Base-by-base conservation (phyloP, 2,113 vertebrate species). In the Philantomba maxwellii region DNA sequence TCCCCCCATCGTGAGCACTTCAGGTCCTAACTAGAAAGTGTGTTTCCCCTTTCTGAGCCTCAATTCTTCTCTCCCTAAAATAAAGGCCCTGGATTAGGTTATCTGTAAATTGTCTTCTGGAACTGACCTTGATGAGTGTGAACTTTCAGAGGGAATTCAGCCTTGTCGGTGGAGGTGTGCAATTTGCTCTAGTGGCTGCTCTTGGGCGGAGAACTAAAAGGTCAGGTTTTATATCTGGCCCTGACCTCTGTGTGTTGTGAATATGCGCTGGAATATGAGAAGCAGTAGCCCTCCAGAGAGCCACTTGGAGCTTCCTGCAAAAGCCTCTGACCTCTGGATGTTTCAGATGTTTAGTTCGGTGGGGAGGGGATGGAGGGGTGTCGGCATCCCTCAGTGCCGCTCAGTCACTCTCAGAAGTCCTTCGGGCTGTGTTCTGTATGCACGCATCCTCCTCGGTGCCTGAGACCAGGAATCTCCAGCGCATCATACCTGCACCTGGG, bases 281-380 rank as follows among this genome's bases (percentile, higher is more conserved):
- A 84, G 58, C 23, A 1, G 7, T 39, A 12, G 33, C 25, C 30
- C 81, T 87, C 87, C 70, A 51, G 95, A 85, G 81, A 36, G 45
- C 23, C 77, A 14, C 47, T 7, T 0, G 13, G 53, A 80, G 66
- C 49, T 86, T 91, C 83, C 77, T 45, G 55, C 78, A 60, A 36
- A 73, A 70, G 78, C 28, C 26, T 16, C 89, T 83, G 87, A 94
- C 92, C 97, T 96, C 93, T 85, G 58, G 57, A 26, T 28, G 30
- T 39, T 60, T 80, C 51, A 25, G 57, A 28, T 43, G 11, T 75
- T 57, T 9, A 13, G 51, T 47, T 13, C 39, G 26, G 21, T 49
- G 81, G 23, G 21, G 39, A 4, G 12, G 1, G 3, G 6, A 12
- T 25, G 2, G 23, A 3, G 12, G 19, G 28, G 23, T 17, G 17